phyloP scores from a whole-genome alignment of 2,888 invertebrate genomes.

The Cryptophagus acutangulus region DNA sequence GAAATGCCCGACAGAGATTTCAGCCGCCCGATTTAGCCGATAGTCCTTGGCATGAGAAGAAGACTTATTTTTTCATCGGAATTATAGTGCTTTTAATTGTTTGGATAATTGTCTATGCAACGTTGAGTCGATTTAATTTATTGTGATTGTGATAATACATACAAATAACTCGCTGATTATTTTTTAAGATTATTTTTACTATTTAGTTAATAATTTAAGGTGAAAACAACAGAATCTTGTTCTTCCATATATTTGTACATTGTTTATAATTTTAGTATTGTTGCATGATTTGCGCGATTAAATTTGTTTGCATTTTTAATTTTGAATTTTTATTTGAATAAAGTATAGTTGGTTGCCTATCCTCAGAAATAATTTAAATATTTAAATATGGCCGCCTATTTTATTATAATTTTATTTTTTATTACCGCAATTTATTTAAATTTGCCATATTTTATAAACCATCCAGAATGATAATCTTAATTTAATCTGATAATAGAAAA shows the following conservation, averaged over 20 bases:
- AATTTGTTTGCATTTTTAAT: too few relatives aligned
- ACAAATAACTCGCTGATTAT: not conserved
- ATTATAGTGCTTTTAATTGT: slow-evolving; percentile 47
- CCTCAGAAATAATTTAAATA: too few relatives aligned
- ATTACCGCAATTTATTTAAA: too few relatives aligned
- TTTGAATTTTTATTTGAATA: too few relatives aligned
- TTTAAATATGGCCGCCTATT: too few relatives aligned
- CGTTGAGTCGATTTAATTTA: slow-evolving; percentile 37
- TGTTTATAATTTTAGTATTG: too few relatives aligned
- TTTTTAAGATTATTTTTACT: not conserved
- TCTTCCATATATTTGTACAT: not conserved
- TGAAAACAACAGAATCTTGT: slow-evolving; percentile 1
- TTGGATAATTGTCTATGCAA: slow-evolving; percentile 50
- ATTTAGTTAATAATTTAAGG: not conserved
- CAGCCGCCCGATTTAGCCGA: slow-evolving; percentile 44
- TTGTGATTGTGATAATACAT: slow-evolving; percentile 31
- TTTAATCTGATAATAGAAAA: too few relatives aligned
- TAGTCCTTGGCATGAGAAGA: slow-evolving; percentile 52
- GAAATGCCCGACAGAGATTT: slow-evolving; percentile 39
- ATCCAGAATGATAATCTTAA: too few relatives aligned
- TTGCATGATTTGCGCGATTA: too few relatives aligned
- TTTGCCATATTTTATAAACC: too few relatives aligned
- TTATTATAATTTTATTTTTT: too few relatives aligned
- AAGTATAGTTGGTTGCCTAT: too few relatives aligned
- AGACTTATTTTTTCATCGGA: slow-evolving; percentile 49